Evolutionary conservation across 2,888 invertebrate genomes (phyloP).

Genomic region (Smittia aterrima): DNA sequence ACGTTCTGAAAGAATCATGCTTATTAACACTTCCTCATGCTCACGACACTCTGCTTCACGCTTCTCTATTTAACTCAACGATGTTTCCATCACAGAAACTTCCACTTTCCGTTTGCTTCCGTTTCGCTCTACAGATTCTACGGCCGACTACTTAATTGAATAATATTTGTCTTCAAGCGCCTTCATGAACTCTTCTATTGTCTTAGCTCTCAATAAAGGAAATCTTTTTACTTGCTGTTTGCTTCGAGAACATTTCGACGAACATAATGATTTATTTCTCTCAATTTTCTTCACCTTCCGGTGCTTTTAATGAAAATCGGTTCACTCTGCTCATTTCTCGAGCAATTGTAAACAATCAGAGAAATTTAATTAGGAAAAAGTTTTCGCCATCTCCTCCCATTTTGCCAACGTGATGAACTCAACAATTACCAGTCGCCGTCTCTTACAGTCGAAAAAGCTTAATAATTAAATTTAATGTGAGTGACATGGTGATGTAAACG

Average conservation of each 20-base stretch:
- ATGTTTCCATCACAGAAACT: background rate
- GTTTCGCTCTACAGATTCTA: no score
- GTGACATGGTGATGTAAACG: background rate
- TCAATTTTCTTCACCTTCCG: constrained; percentile 22
- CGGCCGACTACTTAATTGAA: no score
- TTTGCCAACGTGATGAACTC: constrained; percentile 19
- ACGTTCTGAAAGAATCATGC: no score
- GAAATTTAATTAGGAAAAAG: constrained; percentile 18
- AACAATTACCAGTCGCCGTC: background rate
- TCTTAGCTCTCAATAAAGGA: background rate
- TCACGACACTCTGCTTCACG: no score
- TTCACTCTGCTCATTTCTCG: background rate
- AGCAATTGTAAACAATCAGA: constrained; percentile 15
- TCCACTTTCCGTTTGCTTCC: background rate
- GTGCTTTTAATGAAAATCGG: background rate
- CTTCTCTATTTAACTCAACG: no score
- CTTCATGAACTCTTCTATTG: background rate
- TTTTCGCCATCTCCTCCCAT: background rate
- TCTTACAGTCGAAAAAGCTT: background rate
- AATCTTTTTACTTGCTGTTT: background rate
- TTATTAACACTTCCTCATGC: no score
- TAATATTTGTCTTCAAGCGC: background rate
- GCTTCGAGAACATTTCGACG: background rate
- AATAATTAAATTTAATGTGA: constrained; percentile 19
- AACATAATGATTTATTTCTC: constrained; percentile 20